phyloP scores from a whole-genome alignment of 2,888 invertebrate species.

The Matsumyia berberina region DNA sequence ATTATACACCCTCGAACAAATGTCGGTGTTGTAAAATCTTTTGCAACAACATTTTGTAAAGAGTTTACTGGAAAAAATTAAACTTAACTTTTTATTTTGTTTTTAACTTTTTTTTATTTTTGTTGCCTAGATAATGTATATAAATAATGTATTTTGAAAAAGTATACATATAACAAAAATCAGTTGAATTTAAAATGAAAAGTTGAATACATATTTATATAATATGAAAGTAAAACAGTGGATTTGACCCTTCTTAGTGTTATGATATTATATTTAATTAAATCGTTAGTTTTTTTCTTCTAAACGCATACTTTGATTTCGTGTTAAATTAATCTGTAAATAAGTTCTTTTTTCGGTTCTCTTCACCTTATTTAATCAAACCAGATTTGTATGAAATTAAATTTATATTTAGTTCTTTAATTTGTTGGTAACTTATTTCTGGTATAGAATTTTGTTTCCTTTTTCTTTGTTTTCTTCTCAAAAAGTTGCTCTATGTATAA shows the following conservation, averaged over 20 bases:
- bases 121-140: conserved; percentile 73
- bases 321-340: conserved; percentile 53
- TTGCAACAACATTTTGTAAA: too few relatives aligned
- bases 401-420: not conserved
- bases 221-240: conserved; percentile 84
- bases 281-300: conserved; percentile 77
- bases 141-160: conserved; percentile 61
- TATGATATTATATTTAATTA: conserved; percentile 64
- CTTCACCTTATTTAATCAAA: conserved; percentile 11
- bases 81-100: conserved; percentile 7
- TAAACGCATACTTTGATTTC: conserved; percentile 33
- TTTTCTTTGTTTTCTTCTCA: conserved; percentile 12
- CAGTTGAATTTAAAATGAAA: conserved; percentile 67
- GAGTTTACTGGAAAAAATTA: too few relatives aligned
- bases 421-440: conserved; percentile 23
- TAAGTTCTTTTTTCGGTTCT: conserved; percentile 30
- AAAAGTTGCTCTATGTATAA: conserved; percentile 56
- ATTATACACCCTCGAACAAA: too few relatives aligned
- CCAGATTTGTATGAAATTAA: conserved; percentile 2
- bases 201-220: conserved; percentile 76
- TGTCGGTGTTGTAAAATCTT: too few relatives aligned
- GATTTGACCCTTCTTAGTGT: conserved; percentile 84
- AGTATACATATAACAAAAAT: conserved; percentile 63
- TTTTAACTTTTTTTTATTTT: conserved; percentile 34
- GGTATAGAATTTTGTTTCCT: conserved; percentile 4